Base-by-base conservation (phyloP, 2,888 invertebrate genomes). In the Thysanoteuthis rhombus region DNA sequence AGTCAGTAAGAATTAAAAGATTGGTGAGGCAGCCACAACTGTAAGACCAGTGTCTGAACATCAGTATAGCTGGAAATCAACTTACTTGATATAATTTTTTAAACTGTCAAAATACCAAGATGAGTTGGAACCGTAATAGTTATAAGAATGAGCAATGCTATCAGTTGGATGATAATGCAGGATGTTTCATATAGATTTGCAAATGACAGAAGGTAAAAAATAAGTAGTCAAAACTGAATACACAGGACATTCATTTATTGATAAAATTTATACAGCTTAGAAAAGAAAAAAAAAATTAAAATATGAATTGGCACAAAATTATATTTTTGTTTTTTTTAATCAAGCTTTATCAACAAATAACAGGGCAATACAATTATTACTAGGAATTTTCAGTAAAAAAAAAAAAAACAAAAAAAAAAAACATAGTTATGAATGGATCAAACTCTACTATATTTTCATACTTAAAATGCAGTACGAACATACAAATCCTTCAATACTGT, bases 251-350 rank as follows among this genome's bases (percentile, higher is more conserved):
- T 75, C 36, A 75, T 75, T 75, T 75, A 75, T 75, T 75, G n/a
- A 75, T 75, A 75, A 36, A 75, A 75, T 75, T 75, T 75, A 75
- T 75, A 75, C 75, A 75, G 16, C 75, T 75, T 75, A 75, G 75
- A 75, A 75, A 75, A 75, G 75, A 75, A 75, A 75, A 75, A n/a
- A 32, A 58, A 58, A 58, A 58, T 58, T 2, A 58, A 58, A 75
- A 75, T 75, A 75, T 75, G 75, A 75, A 75, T 75, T 75, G 75
- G 75, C 75, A 75, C 75, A 75, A 75, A 75, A 75, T 75, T 75
- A 36, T 58, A 58, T 8, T 22, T 52, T 52, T 25, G 1, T 52
- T 47, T 52, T 25, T 52, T 52, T 28, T 22, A 25, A 16, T 75
- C n/a, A 75, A 75, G 75, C n/a, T 75, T 75, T 75, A n/a, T 75